Base-by-base conservation (phyloP, 1,140 invertebrate genomes). In the Leguminivora glycinivorella region DNA sequence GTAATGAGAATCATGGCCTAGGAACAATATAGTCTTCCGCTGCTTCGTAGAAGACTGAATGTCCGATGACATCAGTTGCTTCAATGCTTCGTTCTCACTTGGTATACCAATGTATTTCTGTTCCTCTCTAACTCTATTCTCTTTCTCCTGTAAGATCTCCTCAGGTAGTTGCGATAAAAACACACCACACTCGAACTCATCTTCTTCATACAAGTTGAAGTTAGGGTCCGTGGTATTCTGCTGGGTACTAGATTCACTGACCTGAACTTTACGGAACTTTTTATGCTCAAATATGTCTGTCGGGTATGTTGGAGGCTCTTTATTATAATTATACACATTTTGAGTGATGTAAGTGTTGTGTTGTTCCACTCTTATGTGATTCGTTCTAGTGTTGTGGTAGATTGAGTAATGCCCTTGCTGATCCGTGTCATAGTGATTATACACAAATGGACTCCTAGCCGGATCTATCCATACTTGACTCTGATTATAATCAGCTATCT, bases 391-490 rank as follows among this genome's bases (percentile, higher is more conserved):
- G 22, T 82, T 72, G 24, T 77, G 75, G 26, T 79, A 81, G 0
- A 84, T 63, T 7, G 78, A 80, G 34, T 80, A 81, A 40, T 67
- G 67, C 38, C 78, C 79, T 10, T 80, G 79, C 22, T 75, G 58
- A 22, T 81, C 77, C 7, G 76, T 68, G 19, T 84, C 81, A 68
- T 82, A 88, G 4, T 73, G 78, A 67, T 87, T 88, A 56, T 87
- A 88, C 0, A 87, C 84, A 70, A 77, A 84, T 2, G 88, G 87
- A 63, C 85, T 89, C 14, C 81, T 75, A 0, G 77, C 71, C 2
- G 88, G 85, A 38, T 90, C 88, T 67, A 90, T 90, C 87, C 86
- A 88, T 1, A 90, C 83, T 60, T 87, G 81, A 5, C 83, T 82
- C 67, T 87, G 83, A 40, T 74, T 84, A 67, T 84, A 83, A 5